Evolutionary conservation across 2,113 vertebrate genomes (phyloP).

Genomic region (Phylloscopus trochiloides): DNA sequence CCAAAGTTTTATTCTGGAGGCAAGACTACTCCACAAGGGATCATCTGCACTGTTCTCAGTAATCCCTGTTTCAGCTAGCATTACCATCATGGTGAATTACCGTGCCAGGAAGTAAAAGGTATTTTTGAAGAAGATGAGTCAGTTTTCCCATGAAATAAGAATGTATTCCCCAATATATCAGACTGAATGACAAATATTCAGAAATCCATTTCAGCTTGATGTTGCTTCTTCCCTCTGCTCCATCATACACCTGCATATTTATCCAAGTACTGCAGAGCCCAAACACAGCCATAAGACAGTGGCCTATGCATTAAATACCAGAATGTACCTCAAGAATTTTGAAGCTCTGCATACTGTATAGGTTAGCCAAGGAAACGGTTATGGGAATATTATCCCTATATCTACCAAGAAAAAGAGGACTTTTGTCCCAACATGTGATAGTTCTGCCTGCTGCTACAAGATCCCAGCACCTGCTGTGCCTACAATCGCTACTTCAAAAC

Average conservation of each 20-base stretch:
- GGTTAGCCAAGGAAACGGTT: background rate
- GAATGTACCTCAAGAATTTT: background rate
- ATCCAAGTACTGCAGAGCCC: background rate
- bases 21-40: background rate
- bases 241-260: background rate
- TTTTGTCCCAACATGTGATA: constrained; percentile 11
- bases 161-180: background rate
- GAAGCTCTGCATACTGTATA: background rate
- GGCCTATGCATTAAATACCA: background rate
- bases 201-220: background rate
- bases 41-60: background rate
- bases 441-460: background rate
- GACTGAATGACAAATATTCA: background rate
- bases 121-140: background rate
- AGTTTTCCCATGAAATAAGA: background rate
- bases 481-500: constrained; percentile 27
- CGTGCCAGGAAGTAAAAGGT: background rate
- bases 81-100: background rate
- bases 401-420: background rate
- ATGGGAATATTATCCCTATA: background rate
- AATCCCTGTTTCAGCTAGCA: background rate
- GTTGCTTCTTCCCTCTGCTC: background rate
- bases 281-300: background rate
- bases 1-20: background rate
- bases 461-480: constrained; percentile 35